A percentile compares a stretch with the other conserved stretches of the same genome.
These are phyloP conservation scores for Cephalopterus ornatus DNA, from an alignment of 2,113 vertebrate species.

Conservation along the genomic window DNA sequence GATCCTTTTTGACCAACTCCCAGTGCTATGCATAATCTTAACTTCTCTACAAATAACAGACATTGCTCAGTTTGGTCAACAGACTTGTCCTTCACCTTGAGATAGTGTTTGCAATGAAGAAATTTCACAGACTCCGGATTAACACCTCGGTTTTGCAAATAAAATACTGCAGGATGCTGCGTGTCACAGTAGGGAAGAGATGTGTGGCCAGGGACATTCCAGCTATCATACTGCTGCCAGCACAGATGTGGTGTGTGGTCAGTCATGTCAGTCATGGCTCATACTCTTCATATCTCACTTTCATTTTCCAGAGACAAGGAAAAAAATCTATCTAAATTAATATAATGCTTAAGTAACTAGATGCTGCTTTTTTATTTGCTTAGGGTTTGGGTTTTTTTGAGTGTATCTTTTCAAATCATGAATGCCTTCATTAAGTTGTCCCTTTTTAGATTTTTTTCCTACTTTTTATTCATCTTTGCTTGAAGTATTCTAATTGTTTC, in stretches of 20 bases:
- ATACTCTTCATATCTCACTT: neutral
- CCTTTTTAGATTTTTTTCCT: neutral
- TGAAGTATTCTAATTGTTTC: neutral
- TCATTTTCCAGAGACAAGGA: neutral
- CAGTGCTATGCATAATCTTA: neutral
- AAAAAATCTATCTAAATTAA: neutral
- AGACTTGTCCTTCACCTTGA: slow-evolving; percentile 8
- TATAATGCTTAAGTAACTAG: neutral
- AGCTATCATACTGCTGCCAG: neutral
- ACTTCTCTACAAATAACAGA: neutral
- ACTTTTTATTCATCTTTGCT: neutral
- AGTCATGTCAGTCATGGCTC: neutral
- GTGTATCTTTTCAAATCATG: neutral
- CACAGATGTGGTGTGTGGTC: rapidly evolving
- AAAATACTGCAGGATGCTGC: neutral
- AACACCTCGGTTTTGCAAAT: neutral
- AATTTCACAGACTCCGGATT: neutral
- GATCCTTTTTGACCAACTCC: neutral
- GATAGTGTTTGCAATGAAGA: slow-evolving; percentile 56
- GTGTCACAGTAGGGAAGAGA: neutral
- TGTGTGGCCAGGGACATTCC: neutral
- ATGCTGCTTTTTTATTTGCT: neutral
- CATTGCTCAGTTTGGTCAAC: neutral
- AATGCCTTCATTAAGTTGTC: neutral
- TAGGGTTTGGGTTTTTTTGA: neutral